phyloP scores from a whole-genome alignment of 2,888 invertebrate species.

The Maniola hyperantus region DNA sequence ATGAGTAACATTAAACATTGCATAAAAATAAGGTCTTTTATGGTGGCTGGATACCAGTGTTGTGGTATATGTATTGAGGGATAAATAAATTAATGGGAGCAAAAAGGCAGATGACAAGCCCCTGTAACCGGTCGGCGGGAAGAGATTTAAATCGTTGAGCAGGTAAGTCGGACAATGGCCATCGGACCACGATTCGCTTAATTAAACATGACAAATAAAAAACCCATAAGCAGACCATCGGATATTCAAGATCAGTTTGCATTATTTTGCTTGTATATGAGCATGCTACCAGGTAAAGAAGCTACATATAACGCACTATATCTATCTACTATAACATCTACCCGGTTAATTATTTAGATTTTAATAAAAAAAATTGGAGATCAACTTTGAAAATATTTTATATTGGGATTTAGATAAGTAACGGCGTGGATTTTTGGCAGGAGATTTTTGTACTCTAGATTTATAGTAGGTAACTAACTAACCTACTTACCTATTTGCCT shows the following conservation, averaged over 20 bases:
- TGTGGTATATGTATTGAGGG: slow-evolving; percentile 59
- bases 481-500: no score
- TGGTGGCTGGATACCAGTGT: slow-evolving; percentile 54
- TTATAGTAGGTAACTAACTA: no score
- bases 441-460: no score
- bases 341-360: background rate
- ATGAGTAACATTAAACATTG: slow-evolving; percentile 28
- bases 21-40: slow-evolving; percentile 40
- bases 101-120: slow-evolving; percentile 64
- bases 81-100: slow-evolving; percentile 66
- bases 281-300: slow-evolving; percentile 13
- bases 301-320: no score
- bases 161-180: slow-evolving; percentile 77
- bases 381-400: no score
- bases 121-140: slow-evolving; percentile 63
- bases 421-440: no score
- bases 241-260: slow-evolving; percentile 46
- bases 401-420: no score
- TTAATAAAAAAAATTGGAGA: no score
- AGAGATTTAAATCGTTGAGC: slow-evolving; percentile 68
- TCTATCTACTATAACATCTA: background rate
- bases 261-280: slow-evolving; percentile 40
- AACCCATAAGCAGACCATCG: slow-evolving; percentile 50
- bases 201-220: slow-evolving; percentile 74
- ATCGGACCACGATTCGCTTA: slow-evolving; percentile 72